Percentiles rank a stretch among this genome's conserved stretches.
Evolutionary conservation across 2,888 invertebrate genomes (phyloP).

Genomic region (Eupithecia dodoneata): DNA sequence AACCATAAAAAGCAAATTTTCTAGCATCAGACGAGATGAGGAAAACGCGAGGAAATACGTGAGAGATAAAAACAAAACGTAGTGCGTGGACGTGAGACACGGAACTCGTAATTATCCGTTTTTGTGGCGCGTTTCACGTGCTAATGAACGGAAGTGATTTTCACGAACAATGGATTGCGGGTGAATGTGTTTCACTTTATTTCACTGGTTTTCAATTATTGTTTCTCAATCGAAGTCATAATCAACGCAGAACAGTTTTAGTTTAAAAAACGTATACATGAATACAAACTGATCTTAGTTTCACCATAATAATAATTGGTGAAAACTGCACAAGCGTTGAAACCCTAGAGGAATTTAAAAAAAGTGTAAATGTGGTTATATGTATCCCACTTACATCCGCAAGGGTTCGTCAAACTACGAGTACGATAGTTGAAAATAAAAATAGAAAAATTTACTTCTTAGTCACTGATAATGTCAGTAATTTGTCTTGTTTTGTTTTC

Average conservation of each 20-base stretch:
- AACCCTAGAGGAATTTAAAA: no score
- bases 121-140: constrained; percentile 13
- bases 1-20: constrained; percentile 24
- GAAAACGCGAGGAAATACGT: constrained; percentile 24
- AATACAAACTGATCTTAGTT: no score
- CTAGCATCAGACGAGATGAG: constrained; percentile 17
- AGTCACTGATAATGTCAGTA: no score
- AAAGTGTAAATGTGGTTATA: no score
- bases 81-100: constrained; percentile 23
- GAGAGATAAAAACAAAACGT: constrained; percentile 30
- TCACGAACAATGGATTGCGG: constrained; percentile 9
- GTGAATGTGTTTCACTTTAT: neutral
- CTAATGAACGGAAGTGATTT: constrained; percentile 24
- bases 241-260: neutral
- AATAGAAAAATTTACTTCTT: no score
- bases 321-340: no score
- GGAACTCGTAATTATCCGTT: constrained; percentile 31
- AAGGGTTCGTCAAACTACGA: no score
- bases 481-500: no score
- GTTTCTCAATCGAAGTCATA: neutral
- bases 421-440: no score
- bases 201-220: neutral
- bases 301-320: no score
- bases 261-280: no score
- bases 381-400: no score